Evolutionary conservation across 2,113 vertebrate genomes (phyloP).

Genomic region (Toxotes jaculatrix): DNA sequence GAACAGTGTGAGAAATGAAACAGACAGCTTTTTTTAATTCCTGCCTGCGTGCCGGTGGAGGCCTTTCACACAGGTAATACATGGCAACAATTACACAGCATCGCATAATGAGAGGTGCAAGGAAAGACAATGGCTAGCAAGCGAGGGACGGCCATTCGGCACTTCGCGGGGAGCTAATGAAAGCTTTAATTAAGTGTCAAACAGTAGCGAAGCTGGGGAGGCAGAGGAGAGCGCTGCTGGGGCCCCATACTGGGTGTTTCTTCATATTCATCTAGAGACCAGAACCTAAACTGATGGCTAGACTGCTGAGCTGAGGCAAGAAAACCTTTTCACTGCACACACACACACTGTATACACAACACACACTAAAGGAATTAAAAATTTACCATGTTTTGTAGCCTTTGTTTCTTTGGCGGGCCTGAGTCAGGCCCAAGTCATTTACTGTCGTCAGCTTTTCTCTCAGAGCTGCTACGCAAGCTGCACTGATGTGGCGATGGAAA

Average conservation of each 20-base stretch:
- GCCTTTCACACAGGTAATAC: slow-evolving; percentile 70
- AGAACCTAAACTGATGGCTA: slow-evolving; percentile 28
- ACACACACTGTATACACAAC: slow-evolving; percentile 21
- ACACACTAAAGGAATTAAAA: slow-evolving; percentile 46
- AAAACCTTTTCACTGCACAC: neutral
- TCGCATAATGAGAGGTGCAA: slow-evolving; percentile 75
- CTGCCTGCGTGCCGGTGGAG: slow-evolving; percentile 32
- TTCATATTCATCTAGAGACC: slow-evolving; percentile 58
- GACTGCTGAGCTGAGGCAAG: slow-evolving; percentile 45
- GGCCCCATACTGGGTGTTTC: slow-evolving; percentile 56
- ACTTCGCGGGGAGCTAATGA: slow-evolving; percentile 79
- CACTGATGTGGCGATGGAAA: neutral
- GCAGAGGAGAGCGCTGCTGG: slow-evolving; percentile 21
- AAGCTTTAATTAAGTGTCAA: slow-evolving; percentile 85
- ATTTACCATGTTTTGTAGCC: slow-evolving; percentile 50
- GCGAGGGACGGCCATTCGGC: slow-evolving; percentile 70
- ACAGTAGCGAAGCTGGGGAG: slow-evolving; percentile 54
- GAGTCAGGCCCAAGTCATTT: slow-evolving; percentile 38
- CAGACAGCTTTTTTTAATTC: slow-evolving; percentile 46
- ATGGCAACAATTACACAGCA: slow-evolving; percentile 75
- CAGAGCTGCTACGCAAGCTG: slow-evolving; percentile 12
- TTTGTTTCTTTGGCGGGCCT: slow-evolving; percentile 56
- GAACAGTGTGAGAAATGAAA: slow-evolving; percentile 36
- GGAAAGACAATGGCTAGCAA: slow-evolving; percentile 65
- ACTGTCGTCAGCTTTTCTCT: slow-evolving; percentile 30